These are phyloP conservation scores for Branchipolynoe longqiensis DNA, from an alignment of 2,888 invertebrate genomes.

Conservation along the genomic window DNA sequence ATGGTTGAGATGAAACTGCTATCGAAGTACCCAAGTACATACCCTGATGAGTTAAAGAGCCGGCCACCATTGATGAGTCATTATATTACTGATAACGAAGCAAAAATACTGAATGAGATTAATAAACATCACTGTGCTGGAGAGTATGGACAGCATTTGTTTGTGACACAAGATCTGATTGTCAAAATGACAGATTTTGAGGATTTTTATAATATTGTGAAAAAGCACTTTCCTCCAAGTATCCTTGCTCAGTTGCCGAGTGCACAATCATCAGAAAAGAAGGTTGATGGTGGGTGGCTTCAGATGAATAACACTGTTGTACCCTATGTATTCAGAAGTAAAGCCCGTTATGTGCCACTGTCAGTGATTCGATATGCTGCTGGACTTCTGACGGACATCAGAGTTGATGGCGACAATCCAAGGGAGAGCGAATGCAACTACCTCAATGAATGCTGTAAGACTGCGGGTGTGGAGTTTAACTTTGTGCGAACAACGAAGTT, in stretches of 20 bases:
- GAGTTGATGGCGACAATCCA: conserved; percentile 72
- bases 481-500: conserved; percentile 76
- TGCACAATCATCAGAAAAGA: conserved; percentile 47
- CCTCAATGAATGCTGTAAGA: conserved; percentile 77
- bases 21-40: conserved; percentile 77
- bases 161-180: conserved; percentile 93
- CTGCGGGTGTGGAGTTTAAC: conserved; percentile 76
- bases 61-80: conserved; percentile 95
- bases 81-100: conserved; percentile 95
- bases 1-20: conserved; percentile 94
- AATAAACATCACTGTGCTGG: conserved; percentile 95
- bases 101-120: conserved; percentile 94
- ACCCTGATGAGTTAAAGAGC: conserved; percentile 92
- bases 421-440: conserved; percentile 74
- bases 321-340: conserved; percentile 90
- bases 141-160: conserved; percentile 93
- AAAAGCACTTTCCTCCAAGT: conserved; percentile 76
- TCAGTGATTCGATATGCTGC: conserved; percentile 79
- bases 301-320: conserved; percentile 92
- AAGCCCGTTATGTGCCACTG: conserved; percentile 89
- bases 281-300: conserved; percentile 73
- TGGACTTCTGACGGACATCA: conserved; percentile 72
- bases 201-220: conserved; percentile 92
- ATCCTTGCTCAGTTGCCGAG: conserved; percentile 33
- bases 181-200: conserved; percentile 93